These are phyloP conservation scores for Anomalospiza imberbis DNA, from an alignment of 2,797 vertebrate genomes.

Conservation along the genomic window DNA sequence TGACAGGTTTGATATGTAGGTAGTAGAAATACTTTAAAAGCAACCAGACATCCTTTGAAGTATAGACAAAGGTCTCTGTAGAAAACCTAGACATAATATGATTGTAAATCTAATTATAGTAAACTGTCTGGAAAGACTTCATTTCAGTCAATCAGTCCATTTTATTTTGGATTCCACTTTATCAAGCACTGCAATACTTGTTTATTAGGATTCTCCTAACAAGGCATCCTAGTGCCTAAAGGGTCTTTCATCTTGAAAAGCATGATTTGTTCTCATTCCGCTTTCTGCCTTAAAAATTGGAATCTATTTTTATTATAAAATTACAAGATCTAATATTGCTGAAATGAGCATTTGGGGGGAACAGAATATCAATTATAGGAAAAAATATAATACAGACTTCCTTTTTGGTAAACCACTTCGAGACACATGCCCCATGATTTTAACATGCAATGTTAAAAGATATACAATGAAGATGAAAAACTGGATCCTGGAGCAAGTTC, in stretches of 20 bases:
- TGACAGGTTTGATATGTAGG: slow-evolving; percentile 40
- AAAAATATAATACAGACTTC: background rate
- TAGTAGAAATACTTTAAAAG: slow-evolving; percentile 41
- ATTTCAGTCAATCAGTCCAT: background rate
- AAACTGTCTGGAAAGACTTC: slow-evolving; percentile 20
- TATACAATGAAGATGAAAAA: background rate
- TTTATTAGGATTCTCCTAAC: background rate
- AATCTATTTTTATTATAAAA: background rate
- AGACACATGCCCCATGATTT: background rate
- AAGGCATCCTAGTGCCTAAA: background rate
- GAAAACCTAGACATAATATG: slow-evolving; percentile 31
- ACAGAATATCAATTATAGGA: background rate
- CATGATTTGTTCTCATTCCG: background rate
- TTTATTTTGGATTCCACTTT: slow-evolving; percentile 6
- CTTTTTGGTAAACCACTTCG: background rate
- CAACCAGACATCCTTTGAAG: slow-evolving; percentile 56
- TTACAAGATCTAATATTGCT: background rate
- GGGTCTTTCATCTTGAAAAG: background rate
- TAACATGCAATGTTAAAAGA: background rate
- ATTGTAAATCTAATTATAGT: slow-evolving; percentile 45
- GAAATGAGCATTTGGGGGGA: background rate
- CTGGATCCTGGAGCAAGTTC: background rate
- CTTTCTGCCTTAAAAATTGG: background rate
- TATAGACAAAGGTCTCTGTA: slow-evolving; percentile 44
- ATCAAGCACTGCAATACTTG: background rate